Evolutionary conservation across 2,797 vertebrate genomes (phyloP).

Genomic region (Enteromius viviparus): DNA sequence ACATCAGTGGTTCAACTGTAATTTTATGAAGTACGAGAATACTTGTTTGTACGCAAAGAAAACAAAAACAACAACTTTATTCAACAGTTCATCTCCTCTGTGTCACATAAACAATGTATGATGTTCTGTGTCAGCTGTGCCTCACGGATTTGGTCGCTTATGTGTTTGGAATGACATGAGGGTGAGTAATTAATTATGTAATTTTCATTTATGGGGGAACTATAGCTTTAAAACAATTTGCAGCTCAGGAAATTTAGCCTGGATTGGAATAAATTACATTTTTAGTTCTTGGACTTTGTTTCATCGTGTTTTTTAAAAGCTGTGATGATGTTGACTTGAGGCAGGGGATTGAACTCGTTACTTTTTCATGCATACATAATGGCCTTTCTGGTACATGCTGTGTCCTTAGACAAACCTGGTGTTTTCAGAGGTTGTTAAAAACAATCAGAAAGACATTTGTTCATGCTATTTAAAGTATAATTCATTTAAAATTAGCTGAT

Average conservation of each 20-base stretch:
- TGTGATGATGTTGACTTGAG: neutral
- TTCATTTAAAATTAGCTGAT: neutral
- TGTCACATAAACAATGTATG: too few relatives aligned
- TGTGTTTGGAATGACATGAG: too few relatives aligned
- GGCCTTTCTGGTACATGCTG: slow-evolving; percentile 18
- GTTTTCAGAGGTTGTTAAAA: neutral
- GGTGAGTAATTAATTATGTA: too few relatives aligned
- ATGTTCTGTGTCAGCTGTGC: too few relatives aligned
- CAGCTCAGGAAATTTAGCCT: neutral
- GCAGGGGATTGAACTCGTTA: slow-evolving; percentile 1
- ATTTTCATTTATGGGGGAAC: too few relatives aligned
- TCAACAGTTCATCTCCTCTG: too few relatives aligned
- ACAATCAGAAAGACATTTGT: neutral
- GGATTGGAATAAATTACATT: neutral
- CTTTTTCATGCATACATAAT: slow-evolving; percentile 23
- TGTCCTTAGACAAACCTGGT: slow-evolving; percentile 41
- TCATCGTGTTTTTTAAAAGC: neutral
- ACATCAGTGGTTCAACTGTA: too few relatives aligned
- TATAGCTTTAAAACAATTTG: neutral
- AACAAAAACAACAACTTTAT: too few relatives aligned
- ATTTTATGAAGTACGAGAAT: too few relatives aligned
- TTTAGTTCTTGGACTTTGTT: neutral
- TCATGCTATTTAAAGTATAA: neutral
- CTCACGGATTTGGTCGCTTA: too few relatives aligned
- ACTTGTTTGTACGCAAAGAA: too few relatives aligned